phyloP scores from a whole-genome alignment of 2,113 vertebrate genomes.

The Girardinichthys multiradiatus region DNA sequence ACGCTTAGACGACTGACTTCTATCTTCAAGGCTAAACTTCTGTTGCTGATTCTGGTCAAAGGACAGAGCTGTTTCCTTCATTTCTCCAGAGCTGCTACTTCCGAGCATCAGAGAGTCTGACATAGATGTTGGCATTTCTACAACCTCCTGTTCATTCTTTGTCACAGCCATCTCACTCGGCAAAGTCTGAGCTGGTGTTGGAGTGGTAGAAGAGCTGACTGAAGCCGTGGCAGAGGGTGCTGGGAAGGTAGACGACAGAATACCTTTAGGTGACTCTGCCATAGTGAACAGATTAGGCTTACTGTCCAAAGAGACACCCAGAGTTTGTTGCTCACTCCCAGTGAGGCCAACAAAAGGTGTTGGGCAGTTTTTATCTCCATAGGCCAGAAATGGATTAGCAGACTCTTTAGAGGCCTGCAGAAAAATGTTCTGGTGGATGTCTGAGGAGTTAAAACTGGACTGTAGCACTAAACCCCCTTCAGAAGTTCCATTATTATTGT shows the following conservation, averaged over 20 bases:
- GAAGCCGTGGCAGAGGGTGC: conserved; percentile 75
- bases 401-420: conserved; percentile 93
- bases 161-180: conserved; percentile 80
- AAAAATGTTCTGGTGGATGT: conserved; percentile 95
- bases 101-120: conserved; percentile 81
- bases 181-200: conserved; percentile 74
- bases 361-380: conserved; percentile 87
- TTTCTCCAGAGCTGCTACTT: conserved; percentile 71
- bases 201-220: conserved; percentile 79
- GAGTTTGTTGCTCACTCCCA: conserved; percentile 76
- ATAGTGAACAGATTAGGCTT: conserved; percentile 89
- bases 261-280: conserved; percentile 89
- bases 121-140: conserved; percentile 85
- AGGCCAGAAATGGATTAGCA: conserved; percentile 93
- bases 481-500: conserved; percentile 59
- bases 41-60: conserved; percentile 89
- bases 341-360: conserved; percentile 89
- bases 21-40: conserved; percentile 93
- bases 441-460: conserved; percentile 74
- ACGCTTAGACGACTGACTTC: conserved; percentile 88
- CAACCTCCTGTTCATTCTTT: conserved; percentile 83
- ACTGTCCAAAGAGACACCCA: conserved; percentile 78
- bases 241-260: conserved; percentile 83
- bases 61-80: conserved; percentile 81
- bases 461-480: conserved; percentile 66